These are phyloP conservation scores for Formicarius rufipectus DNA, from an alignment of 2,113 vertebrate species.

Conservation along the genomic window DNA sequence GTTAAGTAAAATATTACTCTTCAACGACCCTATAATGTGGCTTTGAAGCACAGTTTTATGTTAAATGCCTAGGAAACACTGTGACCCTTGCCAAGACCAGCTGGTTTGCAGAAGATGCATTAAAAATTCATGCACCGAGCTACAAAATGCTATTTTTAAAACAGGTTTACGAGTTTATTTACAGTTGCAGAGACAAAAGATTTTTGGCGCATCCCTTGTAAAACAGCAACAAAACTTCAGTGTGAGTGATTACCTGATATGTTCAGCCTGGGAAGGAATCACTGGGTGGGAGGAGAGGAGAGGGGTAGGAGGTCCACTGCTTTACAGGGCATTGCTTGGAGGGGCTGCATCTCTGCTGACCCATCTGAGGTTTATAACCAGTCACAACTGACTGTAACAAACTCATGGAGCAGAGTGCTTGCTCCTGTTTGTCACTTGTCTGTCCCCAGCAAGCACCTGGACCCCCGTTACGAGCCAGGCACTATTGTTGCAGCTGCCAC, in stretches of 20 bases:
- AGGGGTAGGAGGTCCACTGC: neutral
- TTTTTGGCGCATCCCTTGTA: neutral
- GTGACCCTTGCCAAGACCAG: conserved; percentile 65
- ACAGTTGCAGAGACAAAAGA: conserved; percentile 41
- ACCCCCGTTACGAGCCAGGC: rapidly evolving
- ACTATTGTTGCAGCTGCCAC: neutral
- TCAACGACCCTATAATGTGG: conserved; percentile 78
- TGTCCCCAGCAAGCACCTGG: neutral
- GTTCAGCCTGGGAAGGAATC: conserved; percentile 3
- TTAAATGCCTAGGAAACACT: conserved; percentile 66
- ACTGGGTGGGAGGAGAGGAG: neutral
- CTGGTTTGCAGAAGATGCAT: conserved; percentile 56
- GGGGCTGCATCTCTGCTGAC: neutral
- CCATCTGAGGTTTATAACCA: neutral
- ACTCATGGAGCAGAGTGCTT: neutral
- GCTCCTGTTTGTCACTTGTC: neutral
- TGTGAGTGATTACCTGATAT: neutral
- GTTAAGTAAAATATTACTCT: conserved; percentile 77
- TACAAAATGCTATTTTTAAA: conserved; percentile 52
- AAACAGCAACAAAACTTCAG: neutral
- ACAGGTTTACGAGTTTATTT: conserved; percentile 38
- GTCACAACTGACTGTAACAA: neutral
- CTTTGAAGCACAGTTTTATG: conserved; percentile 74
- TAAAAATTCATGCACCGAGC: conserved; percentile 61
- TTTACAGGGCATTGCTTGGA: neutral